Conservation (phyloP, 1,140 invertebrate genomes). For the Oryzaephilus surinamensis region DNA sequence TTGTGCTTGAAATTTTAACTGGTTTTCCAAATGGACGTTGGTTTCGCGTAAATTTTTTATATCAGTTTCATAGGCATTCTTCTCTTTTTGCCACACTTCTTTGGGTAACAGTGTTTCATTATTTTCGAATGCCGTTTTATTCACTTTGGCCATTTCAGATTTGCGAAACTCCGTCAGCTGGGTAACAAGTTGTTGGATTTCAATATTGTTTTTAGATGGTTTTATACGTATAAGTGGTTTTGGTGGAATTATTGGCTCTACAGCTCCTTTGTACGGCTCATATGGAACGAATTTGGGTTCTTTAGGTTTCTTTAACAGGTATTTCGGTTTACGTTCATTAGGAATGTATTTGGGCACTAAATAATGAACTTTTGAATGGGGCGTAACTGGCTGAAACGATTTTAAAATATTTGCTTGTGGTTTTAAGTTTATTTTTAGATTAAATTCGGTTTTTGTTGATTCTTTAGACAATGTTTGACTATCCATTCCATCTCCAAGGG, state of each 20-base stretch:
- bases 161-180: constrained; percentile 56
- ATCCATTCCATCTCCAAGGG: constrained; percentile 34
- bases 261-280: constrained; percentile 78
- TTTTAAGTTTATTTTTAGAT: constrained; percentile 11
- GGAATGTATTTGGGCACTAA: constrained; percentile 30
- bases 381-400: constrained; percentile 27
- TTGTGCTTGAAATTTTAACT: constrained; percentile 58
- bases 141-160: constrained; percentile 37
- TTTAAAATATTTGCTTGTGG: constrained; percentile 17
- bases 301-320: constrained; percentile 43
- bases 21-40: constrained; percentile 54
- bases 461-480: constrained; percentile 18
- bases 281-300: constrained; percentile 79
- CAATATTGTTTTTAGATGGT: constrained; percentile 51
- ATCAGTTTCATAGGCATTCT: constrained; percentile 39
- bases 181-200: constrained; percentile 54
- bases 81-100: constrained; percentile 29
- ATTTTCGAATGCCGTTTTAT: constrained; percentile 21
- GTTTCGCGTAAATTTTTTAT: constrained; percentile 48
- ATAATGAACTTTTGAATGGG: constrained; percentile 22
- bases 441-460: constrained; percentile 12
- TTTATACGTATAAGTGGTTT: constrained; percentile 29
- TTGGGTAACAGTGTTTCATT: constrained; percentile 24
- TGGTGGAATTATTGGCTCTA: constrained; percentile 58
- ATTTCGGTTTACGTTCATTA: constrained; percentile 26